These are phyloP conservation scores for Phylloscopus trochiloides DNA, from an alignment of 2,113 vertebrate species.

Conservation along the genomic window DNA sequence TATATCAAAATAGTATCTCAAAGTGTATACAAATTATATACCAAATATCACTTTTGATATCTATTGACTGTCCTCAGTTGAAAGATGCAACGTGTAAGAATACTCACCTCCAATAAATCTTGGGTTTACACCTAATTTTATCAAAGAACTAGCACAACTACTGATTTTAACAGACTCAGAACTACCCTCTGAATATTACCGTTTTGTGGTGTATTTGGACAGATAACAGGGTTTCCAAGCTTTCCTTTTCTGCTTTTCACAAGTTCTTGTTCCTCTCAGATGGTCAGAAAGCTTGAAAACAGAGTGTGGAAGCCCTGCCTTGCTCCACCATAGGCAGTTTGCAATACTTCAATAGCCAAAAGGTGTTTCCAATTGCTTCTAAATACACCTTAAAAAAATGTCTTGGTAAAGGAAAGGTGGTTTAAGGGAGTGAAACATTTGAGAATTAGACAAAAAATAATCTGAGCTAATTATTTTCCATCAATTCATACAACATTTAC, in stretches of 20 bases:
- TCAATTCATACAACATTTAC: neutral
- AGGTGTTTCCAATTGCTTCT: neutral
- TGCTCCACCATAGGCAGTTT: fast-evolving
- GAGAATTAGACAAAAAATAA: neutral
- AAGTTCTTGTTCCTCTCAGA: neutral
- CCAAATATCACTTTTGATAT: neutral
- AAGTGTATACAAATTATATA: neutral
- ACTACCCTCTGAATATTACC: neutral
- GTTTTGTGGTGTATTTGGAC: neutral
- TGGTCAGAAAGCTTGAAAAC: neutral
- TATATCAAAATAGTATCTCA: neutral
- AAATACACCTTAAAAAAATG: neutral
- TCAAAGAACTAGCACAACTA: neutral
- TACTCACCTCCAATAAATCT: neutral
- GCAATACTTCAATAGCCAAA: neutral
- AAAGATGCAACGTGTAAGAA: neutral
- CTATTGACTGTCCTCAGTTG: neutral
- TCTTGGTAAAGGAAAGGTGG: neutral
- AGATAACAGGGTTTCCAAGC: neutral
- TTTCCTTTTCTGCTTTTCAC: neutral
- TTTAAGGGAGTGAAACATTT: neutral
- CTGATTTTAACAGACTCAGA: neutral
- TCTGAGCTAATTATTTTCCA: neutral
- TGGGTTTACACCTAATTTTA: neutral
- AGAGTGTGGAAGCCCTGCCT: neutral